Base-by-base conservation (phyloP, 2,113 vertebrate species). In the Caretta caretta region DNA sequence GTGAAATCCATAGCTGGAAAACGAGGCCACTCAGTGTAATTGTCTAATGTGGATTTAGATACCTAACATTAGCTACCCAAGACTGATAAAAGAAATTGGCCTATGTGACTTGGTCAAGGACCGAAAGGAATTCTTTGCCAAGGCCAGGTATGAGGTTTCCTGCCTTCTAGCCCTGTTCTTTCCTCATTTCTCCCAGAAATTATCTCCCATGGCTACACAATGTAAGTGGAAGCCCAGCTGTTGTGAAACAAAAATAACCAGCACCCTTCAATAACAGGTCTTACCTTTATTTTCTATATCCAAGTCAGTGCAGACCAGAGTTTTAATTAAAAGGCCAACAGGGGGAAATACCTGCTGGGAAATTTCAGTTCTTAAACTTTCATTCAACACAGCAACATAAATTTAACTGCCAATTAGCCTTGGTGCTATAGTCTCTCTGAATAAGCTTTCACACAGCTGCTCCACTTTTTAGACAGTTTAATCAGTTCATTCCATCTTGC, bases 271-370 rank as follows among this genome's bases (percentile, higher is more conserved):
- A 46, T 42, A 76, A 27, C 38, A 42, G 38, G 69, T 24, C 22
- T n/a, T 19, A 19, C 72, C 11, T 46, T 76, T 46, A 57, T 65
- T 53, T 54, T 29, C 48, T 80, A 25, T 53, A 25, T 65, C 29
- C 48, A 31, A 79, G 25, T 51, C 86, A 69, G 48, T 20, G 80
- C 54, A 88, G 57, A 75, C 56, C n/a, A 65, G 50, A 38, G 49
- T 62, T 38, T 84, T 84, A 84, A 84, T 92, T 92, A 88, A 84
- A 92, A 88, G 88, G 87, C 69, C 86, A 92, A 75, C 56, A 54
- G 59, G 54, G 42, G 72, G 31, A 88, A 80, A 46, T 22, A 84
- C 69, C 56, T 65, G 69, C 80, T 53, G 72, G 72, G 80, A 65
- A 78, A 79, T 84, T 88, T 84, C 80, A 65, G n/a, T 24, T 53